Percentiles rank a stretch among this genome's conserved stretches.
phyloP scores from a whole-genome alignment of 2,888 invertebrate species.

The Ernsta delagoae region DNA sequence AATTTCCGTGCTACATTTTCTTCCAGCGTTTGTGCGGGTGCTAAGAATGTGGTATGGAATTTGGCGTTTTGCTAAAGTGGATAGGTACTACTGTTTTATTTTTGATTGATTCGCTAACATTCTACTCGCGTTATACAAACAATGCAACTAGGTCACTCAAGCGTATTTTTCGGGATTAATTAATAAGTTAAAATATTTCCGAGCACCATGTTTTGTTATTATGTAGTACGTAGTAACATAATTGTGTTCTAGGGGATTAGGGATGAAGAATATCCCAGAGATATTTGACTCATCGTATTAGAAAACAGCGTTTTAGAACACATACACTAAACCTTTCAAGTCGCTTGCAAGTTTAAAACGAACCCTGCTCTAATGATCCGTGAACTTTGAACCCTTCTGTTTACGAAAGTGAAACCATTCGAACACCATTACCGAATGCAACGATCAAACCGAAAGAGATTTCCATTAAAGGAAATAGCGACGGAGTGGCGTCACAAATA shows the following conservation, averaged over 20 bases:
- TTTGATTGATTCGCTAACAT: no score
- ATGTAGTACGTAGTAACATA: no score
- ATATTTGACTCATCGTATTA: neutral
- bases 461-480: slow-evolving; percentile 55
- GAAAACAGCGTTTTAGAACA: no score
- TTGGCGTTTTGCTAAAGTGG: neutral
- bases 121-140: no score
- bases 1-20: slow-evolving; percentile 13
- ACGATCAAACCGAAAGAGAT: slow-evolving; percentile 42
- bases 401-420: slow-evolving; percentile 25
- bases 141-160: no score
- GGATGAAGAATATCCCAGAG: neutral
- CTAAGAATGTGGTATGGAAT: neutral
- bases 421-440: slow-evolving; percentile 26
- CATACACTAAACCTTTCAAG: slow-evolving; percentile 7
- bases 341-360: neutral
- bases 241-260: neutral
- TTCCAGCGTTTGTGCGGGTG: neutral
- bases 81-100: neutral
- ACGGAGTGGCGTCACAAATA: slow-evolving; percentile 46
- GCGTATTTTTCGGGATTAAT: no score
- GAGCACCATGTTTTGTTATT: no score
- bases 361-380: slow-evolving; percentile 9
- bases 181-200: no score
- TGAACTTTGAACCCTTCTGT: slow-evolving; percentile 17